Conservation (phyloP, 2,797 vertebrate species). For the Sebastes vulpes region DNA sequence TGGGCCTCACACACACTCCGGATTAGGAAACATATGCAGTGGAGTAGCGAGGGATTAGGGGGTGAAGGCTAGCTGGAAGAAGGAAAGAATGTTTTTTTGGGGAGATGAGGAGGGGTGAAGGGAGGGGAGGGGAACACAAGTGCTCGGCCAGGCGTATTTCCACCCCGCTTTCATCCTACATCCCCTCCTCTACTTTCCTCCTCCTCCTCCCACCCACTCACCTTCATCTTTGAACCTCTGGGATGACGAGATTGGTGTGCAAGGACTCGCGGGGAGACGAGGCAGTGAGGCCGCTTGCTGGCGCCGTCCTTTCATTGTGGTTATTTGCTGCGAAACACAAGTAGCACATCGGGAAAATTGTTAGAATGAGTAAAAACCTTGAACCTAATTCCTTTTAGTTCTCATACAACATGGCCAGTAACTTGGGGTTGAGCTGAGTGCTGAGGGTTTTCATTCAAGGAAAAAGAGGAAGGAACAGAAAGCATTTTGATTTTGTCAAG, state of each 20-base stretch:
- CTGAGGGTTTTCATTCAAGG: background rate
- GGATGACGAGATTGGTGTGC: conserved; percentile 59
- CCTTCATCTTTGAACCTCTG: conserved; percentile 74
- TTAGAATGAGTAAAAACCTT: background rate
- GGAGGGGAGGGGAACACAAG: conserved; percentile 63
- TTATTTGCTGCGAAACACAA: conserved; percentile 41
- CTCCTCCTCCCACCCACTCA: conserved; percentile 54
- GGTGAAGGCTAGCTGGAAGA: conserved; percentile 73
- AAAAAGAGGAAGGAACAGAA: background rate
- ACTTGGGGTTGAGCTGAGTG: background rate
- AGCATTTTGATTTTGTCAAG: background rate
- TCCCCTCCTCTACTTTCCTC: conserved; percentile 26
- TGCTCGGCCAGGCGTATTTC: conserved; percentile 75
- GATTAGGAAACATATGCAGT: conserved; percentile 87
- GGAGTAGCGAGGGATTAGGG: conserved; percentile 83
- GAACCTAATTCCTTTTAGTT: conserved; percentile 11
- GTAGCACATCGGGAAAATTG: background rate
- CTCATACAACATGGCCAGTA: background rate
- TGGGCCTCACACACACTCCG: conserved; percentile 79
- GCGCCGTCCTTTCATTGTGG: conserved; percentile 33
- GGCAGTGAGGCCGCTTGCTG: conserved; percentile 25
- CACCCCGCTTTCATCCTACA: conserved; percentile 68
- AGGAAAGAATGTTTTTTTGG: conserved; percentile 77
- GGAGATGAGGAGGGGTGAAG: conserved; percentile 54
- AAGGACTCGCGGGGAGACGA: conserved; percentile 22